Evolutionary conservation across 2,113 vertebrate species (phyloP).

Genomic region (Rattus norvegicus): GRCr8 NC_086027.1:92054001-92054500

Average conservation of each 20-base stretch:
- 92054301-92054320: not conserved
- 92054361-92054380: constrained; percentile 25
- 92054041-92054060: constrained; percentile 4
- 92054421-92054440: not conserved
- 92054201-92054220: not conserved
- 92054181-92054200: not conserved
- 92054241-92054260: not conserved
- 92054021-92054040: not conserved
- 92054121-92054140: constrained; percentile 17
- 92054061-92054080: not conserved
- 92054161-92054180: not conserved
- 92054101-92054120: not conserved
- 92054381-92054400: constrained; percentile 22
- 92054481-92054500: not conserved
- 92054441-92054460: not conserved
- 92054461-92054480: not conserved
- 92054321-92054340: not conserved
- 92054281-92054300: not conserved
- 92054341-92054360: not conserved
- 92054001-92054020: not conserved
- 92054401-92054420: not conserved
- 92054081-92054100: not conserved
- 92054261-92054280: not conserved
- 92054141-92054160: not conserved
- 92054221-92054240: not conserved